Percentiles rank a stretch among this genome's conserved stretches.
Conservation (phyloP, 30 jellyfish, hydroid and myxozoan genomes). For the Aurelia sp. region DNA sequence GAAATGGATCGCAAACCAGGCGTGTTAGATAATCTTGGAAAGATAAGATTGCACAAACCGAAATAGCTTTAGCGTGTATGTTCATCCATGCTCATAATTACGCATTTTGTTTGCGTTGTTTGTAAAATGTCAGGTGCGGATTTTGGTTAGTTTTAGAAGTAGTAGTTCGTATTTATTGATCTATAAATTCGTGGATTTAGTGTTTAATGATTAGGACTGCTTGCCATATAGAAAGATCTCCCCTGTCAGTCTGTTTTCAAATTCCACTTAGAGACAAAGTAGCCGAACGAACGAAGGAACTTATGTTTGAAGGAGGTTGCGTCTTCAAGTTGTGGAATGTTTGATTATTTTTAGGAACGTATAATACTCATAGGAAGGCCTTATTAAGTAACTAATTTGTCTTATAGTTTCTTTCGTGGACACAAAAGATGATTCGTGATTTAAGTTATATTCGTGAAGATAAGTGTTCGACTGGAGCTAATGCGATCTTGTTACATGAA, state of each 20-base stretch:
- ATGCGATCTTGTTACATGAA: constrained; percentile 2
- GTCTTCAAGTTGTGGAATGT: too few relatives aligned
- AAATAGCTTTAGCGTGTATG: not conserved
- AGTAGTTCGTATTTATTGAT: constrained; percentile 20
- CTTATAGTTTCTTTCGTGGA: not conserved
- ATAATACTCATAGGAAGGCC: too few relatives aligned
- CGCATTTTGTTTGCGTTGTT: constrained; percentile 24
- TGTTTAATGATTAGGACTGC: too few relatives aligned
- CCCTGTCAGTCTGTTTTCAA: too few relatives aligned
- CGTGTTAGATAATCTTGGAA: not conserved
- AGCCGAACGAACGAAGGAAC: too few relatives aligned
- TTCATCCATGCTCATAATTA: not conserved
- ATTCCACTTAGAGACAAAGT: too few relatives aligned
- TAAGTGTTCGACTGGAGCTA: constrained; percentile 20
- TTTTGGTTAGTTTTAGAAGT: constrained; percentile 2
- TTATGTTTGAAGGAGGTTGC: too few relatives aligned
- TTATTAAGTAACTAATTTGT: too few relatives aligned
- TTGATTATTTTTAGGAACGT: too few relatives aligned
- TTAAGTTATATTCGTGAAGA: constrained; percentile 30
- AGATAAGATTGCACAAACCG: not conserved
- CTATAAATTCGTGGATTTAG: not conserved
- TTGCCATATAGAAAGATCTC: too few relatives aligned
- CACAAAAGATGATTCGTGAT: constrained; percentile 14
- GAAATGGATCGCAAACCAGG: too few relatives aligned
- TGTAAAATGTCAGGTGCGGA: constrained; percentile 15